Evolutionary conservation across 2,113 vertebrate species (phyloP).

Genomic region (Empidonax traillii): DNA sequence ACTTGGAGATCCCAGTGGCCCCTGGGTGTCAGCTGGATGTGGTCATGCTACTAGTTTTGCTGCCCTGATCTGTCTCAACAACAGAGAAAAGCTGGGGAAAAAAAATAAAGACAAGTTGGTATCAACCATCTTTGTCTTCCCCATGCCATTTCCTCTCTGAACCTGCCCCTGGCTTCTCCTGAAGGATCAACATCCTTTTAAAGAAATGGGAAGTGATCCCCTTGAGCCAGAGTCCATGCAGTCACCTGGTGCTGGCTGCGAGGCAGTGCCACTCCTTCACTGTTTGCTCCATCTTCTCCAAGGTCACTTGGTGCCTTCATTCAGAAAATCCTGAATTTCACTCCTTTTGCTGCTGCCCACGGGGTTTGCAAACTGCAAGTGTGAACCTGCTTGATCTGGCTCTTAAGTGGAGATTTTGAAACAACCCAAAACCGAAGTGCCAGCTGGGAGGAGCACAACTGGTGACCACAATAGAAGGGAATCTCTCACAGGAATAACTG

Average conservation of each 20-base stretch:
- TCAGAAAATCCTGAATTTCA: background rate
- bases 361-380: background rate
- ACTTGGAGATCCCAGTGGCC: background rate
- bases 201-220: background rate
- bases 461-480: background rate
- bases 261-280: rapidly evolving
- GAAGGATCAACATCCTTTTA: background rate
- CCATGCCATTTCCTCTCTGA: background rate
- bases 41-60: background rate
- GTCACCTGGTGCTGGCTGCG: background rate
- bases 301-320: background rate
- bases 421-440: background rate
- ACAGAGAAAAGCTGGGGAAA: background rate
- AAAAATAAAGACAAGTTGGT: background rate
- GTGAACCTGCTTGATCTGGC: slow-evolving; percentile 19
- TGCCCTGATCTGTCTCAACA: background rate
- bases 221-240: background rate
- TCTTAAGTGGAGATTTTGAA: background rate
- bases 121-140: background rate
- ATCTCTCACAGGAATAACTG: background rate
- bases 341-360: background rate
- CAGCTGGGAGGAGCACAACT: background rate
- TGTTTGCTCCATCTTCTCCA: background rate
- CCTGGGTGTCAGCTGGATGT: background rate
- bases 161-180: background rate